A percentile compares a stretch with the other conserved stretches of the same genome.
Conservation (phyloP, 2,888 invertebrate genomes). For the Apodemia mormo region DNA sequence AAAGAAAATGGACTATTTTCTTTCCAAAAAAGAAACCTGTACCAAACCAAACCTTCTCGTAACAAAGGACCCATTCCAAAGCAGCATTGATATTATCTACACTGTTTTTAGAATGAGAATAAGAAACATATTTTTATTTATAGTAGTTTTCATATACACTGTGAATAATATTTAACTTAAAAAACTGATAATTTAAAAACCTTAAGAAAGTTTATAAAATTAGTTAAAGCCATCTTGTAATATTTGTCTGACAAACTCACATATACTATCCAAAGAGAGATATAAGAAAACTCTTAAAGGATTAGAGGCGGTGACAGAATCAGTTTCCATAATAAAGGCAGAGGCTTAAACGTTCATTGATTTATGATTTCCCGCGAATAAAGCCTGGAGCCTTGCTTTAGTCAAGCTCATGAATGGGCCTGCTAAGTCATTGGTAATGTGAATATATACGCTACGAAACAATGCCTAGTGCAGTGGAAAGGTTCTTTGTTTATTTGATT, state of each 20-base stretch:
- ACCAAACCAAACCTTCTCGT: too few relatives aligned
- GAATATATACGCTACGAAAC: slow-evolving; percentile 11
- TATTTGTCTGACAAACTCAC: slow-evolving; percentile 28
- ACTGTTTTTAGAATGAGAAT: too few relatives aligned
- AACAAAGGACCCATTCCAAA: too few relatives aligned
- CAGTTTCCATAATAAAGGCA: slow-evolving; percentile 64
- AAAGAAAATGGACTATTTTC: too few relatives aligned
- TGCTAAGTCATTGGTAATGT: slow-evolving; percentile 37
- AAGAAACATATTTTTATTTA: too few relatives aligned
- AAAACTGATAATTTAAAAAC: too few relatives aligned
- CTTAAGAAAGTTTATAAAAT: too few relatives aligned
- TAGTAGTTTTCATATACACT: too few relatives aligned
- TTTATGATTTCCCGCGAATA: slow-evolving; percentile 72
- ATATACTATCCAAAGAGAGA: slow-evolving; percentile 48
- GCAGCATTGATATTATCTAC: too few relatives aligned
- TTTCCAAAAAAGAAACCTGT: too few relatives aligned
- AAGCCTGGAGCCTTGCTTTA: slow-evolving; percentile 45
- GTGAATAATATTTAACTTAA: too few relatives aligned
- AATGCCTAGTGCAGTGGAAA: not conserved
- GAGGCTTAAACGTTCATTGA: slow-evolving; percentile 60
- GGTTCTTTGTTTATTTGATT: not conserved
- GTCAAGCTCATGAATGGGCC: slow-evolving; percentile 37
- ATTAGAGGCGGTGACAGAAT: slow-evolving; percentile 72
- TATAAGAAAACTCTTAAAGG: slow-evolving; percentile 69
- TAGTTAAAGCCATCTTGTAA: too few relatives aligned